phyloP scores from a whole-genome alignment of 2,888 invertebrate species.

The Pediacus dermestoides region DNA sequence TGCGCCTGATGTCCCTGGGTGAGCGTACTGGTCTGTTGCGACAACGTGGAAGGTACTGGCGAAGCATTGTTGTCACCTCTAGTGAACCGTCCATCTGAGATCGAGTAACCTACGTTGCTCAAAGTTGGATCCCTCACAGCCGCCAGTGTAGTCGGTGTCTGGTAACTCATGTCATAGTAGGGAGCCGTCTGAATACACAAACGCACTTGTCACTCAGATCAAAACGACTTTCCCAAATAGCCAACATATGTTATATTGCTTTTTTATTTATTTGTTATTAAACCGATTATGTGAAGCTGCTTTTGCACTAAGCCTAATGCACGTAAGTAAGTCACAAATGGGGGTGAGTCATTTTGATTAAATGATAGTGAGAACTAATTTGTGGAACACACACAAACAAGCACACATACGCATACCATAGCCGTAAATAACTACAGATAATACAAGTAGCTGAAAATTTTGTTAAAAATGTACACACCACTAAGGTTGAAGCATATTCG shows the following conservation, averaged over 20 bases:
- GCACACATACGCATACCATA: no score
- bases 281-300: no score
- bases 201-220: conserved; percentile 36
- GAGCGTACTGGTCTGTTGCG: conserved; percentile 63
- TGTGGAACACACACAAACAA: no score
- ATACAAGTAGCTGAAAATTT: no score
- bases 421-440: no score
- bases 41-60: conserved; percentile 72
- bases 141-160: conserved; percentile 67
- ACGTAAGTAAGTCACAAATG: conserved; percentile 15
- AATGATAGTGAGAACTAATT: conserved; percentile 30
- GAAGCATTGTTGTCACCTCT: conserved; percentile 77
- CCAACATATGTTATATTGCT: conserved; percentile 1
- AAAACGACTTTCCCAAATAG: conserved; percentile 29
- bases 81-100: conserved; percentile 67
- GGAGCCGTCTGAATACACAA: conserved; percentile 51
- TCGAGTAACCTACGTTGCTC: conserved; percentile 66
- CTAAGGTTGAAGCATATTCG: no score
- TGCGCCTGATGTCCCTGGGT: conserved; percentile 56
- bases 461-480: no score
- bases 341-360: conserved; percentile 36
- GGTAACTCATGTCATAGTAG: conserved; percentile 73
- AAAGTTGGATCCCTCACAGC: conserved; percentile 65
- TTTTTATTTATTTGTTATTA: conserved; percentile 6
- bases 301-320: conserved; percentile 7